Base-by-base conservation (phyloP, 2,113 vertebrate species). In the Calyptommatus sinebrachiatus region DNA sequence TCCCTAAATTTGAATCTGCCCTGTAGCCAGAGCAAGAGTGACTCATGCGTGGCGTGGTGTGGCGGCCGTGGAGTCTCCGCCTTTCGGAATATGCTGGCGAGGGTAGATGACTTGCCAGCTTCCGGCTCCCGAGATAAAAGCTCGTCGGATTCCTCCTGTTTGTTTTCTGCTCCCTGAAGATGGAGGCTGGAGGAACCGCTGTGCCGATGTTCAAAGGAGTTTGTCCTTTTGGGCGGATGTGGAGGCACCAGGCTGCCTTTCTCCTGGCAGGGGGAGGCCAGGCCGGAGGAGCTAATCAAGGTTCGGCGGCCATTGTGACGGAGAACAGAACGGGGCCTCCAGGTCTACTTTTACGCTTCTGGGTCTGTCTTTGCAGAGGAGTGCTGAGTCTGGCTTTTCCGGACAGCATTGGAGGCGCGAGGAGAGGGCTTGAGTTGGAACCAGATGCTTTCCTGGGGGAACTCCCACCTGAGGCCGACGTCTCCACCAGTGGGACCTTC, bases 1-100 rank as follows among this genome's bases (percentile, higher is more conserved):
- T 96, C 81, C 95, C 94, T 84, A 97, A 96, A 70, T 98, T 98
- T 61, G 97, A 99, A 90, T 97, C 97, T 84, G 88, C 90, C 77
- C 93, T 93, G 31, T 95, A 94, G 89, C 28, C 79, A 67, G 69
- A 46, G 2, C 50, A 4, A 21, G 83, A 86, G 53, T 46, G 45
- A 62, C 70, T 35, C 71, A n/a, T 81, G 57, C 77, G 69, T 84
- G 66, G 18, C n/a, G 50, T 61, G 84, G 78, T 29, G 65, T 41
- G 35, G 35, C 35, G 29, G 85, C 29, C 72, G 71, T 81, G 80
- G 84, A 86, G 79, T 81, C 78, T 73, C 73, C 72, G 76, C 75
- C 2, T 46, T 67, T 68, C 16, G 78, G 61, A 78, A 50, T 3
- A 28, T 10, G 18, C 48, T 72, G 9, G 26, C 76, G 72, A 20